Percentiles rank a stretch among this genome's conserved stretches.
Conservation (phyloP, 1,140 invertebrate genomes). For the Medauroidea extradentata region DNA sequence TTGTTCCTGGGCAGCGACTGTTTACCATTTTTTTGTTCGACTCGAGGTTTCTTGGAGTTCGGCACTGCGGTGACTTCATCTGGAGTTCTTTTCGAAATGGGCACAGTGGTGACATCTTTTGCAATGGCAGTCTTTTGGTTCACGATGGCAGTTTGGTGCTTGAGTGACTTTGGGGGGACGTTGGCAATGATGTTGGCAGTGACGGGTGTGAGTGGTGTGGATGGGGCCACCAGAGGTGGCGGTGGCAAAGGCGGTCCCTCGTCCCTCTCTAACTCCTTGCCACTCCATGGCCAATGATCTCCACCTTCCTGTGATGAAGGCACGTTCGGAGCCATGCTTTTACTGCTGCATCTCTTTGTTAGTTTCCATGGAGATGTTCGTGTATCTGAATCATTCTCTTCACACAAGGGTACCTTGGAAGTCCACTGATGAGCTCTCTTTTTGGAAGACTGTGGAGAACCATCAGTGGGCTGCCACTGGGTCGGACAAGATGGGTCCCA, state of each 20-base stretch:
- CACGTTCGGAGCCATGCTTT: background rate
- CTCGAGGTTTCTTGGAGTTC: too few relatives aligned
- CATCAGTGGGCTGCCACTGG: too few relatives aligned
- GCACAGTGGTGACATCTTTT: too few relatives aligned
- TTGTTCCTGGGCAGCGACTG: too few relatives aligned
- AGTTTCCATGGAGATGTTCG: background rate
- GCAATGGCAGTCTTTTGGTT: slow-evolving; percentile 11
- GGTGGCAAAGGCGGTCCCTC: slow-evolving; percentile 28
- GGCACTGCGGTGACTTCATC: too few relatives aligned
- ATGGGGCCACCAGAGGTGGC: slow-evolving; percentile 18
- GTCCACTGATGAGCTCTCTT: too few relatives aligned
- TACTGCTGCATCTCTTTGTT: background rate
- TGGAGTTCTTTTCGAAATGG: too few relatives aligned
- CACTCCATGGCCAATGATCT: slow-evolving; percentile 1
- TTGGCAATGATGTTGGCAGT: slow-evolving; percentile 15
- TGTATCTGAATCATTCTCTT: background rate
- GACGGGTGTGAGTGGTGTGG: slow-evolving; percentile 1
- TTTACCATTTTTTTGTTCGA: too few relatives aligned
- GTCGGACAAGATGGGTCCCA: too few relatives aligned
- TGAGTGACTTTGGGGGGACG: slow-evolving; percentile 3
- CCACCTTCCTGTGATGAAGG: too few relatives aligned
- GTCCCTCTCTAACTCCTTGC: slow-evolving; percentile 4
- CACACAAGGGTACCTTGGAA: background rate
- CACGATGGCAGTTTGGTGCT: slow-evolving; percentile 11
- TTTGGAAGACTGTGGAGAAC: too few relatives aligned